These are phyloP conservation scores for Drosophila falleni DNA, from an alignment of 2,888 invertebrate species.

Conservation along the genomic window DNA sequence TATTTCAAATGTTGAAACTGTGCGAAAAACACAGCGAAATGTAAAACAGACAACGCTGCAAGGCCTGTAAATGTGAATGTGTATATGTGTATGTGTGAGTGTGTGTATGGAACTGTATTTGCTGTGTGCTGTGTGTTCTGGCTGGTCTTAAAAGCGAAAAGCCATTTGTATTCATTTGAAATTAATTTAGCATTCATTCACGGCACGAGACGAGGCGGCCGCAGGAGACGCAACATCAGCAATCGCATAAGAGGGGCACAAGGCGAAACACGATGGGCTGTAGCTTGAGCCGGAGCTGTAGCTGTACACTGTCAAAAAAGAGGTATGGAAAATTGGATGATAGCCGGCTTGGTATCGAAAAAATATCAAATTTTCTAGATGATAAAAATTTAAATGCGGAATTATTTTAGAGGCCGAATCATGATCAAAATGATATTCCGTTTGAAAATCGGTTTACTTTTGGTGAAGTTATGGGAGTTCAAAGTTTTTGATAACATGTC, in stretches of 20 bases:
- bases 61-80: slow-evolving; percentile 42
- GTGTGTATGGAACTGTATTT: slow-evolving; percentile 30
- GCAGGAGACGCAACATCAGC: slow-evolving; percentile 63
- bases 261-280: slow-evolving; percentile 15
- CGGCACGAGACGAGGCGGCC: slow-evolving; percentile 59
- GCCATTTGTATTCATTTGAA: slow-evolving; percentile 81
- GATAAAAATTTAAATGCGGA: too few species aligned
- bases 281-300: slow-evolving; percentile 1
- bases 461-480: too few species aligned
- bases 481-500: too few species aligned
- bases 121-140: slow-evolving; percentile 42
- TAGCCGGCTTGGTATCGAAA: too few species aligned
- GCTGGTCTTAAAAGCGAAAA: slow-evolving; percentile 79
- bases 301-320: too few species aligned
- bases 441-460: too few species aligned
- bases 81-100: slow-evolving; percentile 9
- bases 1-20: slow-evolving; percentile 68
- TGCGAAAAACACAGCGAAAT: slow-evolving; percentile 63
- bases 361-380: too few species aligned
- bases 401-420: too few species aligned
- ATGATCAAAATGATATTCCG: too few species aligned
- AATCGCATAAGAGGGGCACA: slow-evolving; percentile 27
- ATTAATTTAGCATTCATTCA: slow-evolving; percentile 81
- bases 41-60: slow-evolving; percentile 70
- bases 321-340: too few species aligned